Percentiles rank a stretch among this genome's conserved stretches.
Conservation (phyloP, 30 jellyfish, hydroid and myxozoan species). For the Pseudorhiza aurosa region DNA sequence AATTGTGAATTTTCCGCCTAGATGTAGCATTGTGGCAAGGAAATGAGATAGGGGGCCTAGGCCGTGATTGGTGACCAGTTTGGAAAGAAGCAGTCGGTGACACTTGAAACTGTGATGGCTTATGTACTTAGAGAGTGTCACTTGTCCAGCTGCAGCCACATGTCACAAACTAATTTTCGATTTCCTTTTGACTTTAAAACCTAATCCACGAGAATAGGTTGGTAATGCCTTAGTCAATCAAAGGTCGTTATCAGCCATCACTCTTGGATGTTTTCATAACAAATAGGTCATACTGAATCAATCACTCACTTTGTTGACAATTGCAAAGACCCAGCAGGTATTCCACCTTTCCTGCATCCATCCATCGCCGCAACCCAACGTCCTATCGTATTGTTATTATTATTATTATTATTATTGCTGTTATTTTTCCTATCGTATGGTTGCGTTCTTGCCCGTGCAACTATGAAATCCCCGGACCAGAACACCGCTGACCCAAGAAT, state of each 20-base stretch:
- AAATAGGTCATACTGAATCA: conserved; percentile 15
- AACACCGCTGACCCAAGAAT: no score
- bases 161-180: neutral
- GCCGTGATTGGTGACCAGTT: neutral
- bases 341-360: conserved; percentile 3
- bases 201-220: neutral
- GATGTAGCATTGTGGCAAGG: no score
- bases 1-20: no score
- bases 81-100: no score
- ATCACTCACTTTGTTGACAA: conserved; percentile 11
- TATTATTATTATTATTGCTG: no score
- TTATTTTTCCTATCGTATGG: no score
- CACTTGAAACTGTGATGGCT: no score
- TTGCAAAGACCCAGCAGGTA: conserved; percentile 5
- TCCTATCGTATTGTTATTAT: neutral
- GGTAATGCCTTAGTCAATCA: neutral
- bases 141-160: neutral
- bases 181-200: neutral
- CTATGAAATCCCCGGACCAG: no score
- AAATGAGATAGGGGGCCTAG: neutral
- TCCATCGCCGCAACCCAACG: conserved; percentile 8
- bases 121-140: neutral
- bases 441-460: no score
- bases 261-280: conserved; percentile 2
- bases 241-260: neutral